Conservation (phyloP, 2,113 vertebrate genomes). For the Limnothrissa miodon region DNA sequence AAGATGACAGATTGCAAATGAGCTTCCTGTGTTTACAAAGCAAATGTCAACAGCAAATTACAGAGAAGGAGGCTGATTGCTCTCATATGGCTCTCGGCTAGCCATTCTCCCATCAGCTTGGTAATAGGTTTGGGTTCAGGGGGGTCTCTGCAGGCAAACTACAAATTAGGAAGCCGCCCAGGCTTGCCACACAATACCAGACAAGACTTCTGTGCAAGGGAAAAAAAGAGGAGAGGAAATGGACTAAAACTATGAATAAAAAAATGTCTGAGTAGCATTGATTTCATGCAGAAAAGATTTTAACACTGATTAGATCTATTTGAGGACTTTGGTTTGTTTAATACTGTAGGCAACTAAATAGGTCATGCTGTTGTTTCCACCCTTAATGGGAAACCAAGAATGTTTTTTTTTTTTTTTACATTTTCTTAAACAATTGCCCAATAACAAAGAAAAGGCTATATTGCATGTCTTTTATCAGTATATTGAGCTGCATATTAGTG, state of each 20-base stretch:
- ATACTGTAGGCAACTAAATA: not conserved
- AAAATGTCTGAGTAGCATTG: not conserved
- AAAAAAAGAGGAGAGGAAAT: not conserved
- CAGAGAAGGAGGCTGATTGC: not conserved
- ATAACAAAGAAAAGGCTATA: not conserved
- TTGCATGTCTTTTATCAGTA: not conserved
- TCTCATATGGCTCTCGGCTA: not conserved
- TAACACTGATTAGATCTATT: not conserved
- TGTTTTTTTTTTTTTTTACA: not conserved
- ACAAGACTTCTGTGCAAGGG: not conserved
- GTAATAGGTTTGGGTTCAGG: not conserved
- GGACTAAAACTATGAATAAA: not conserved
- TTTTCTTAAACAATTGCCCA: not conserved
- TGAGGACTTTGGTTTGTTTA: not conserved
- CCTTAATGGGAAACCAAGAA: not conserved
- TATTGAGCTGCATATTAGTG: not conserved
- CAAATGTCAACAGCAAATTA: constrained; percentile 47
- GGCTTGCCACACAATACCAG: not conserved
- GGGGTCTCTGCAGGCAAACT: constrained; percentile 5
- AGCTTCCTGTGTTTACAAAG: constrained; percentile 25
- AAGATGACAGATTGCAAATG: constrained; percentile 18
- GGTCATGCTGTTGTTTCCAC: not conserved
- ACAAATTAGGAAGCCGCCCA: not conserved
- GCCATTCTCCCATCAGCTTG: not conserved
- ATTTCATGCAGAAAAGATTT: not conserved